These are phyloP conservation scores for Alloplasta piceator DNA, from an alignment of 2,888 invertebrate genomes.

Conservation along the genomic window DNA sequence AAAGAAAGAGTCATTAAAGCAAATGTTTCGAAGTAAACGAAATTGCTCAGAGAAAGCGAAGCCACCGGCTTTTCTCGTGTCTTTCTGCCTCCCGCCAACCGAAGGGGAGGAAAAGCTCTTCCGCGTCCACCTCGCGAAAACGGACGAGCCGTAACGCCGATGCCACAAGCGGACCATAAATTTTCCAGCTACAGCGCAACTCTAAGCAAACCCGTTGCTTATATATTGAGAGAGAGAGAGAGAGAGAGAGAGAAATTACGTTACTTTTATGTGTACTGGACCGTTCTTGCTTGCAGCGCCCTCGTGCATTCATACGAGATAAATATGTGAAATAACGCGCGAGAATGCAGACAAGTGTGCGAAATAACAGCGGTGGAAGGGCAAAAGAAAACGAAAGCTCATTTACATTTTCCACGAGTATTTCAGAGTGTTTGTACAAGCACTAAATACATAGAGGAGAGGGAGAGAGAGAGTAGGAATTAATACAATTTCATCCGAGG, in stretches of 20 bases:
- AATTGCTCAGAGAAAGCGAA: constrained; percentile 66
- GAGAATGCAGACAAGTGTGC: constrained; percentile 47
- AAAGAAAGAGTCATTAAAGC: constrained; percentile 68
- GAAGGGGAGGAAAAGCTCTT: constrained; percentile 47
- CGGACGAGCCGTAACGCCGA: constrained; percentile 66
- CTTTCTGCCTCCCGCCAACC: neutral
- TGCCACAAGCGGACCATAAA: constrained; percentile 73
- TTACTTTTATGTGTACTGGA: constrained; percentile 30
- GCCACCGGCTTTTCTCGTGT: constrained; percentile 25
- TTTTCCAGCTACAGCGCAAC: constrained; percentile 70
- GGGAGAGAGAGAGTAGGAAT: constrained; percentile 15
- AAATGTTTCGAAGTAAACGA: constrained; percentile 72
- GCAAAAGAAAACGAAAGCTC: constrained; percentile 53
- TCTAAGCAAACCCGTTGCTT: constrained; percentile 28
- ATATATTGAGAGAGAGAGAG: constrained; percentile 9
- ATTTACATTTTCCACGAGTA: constrained; percentile 74
- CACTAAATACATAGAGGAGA: neutral
- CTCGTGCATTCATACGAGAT: constrained; percentile 38
- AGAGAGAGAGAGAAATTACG: constrained; percentile 36
- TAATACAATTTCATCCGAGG: constrained; percentile 39
- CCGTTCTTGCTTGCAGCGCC: constrained; percentile 30
- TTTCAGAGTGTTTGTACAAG: constrained; percentile 28
- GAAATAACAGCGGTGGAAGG: constrained; percentile 18
- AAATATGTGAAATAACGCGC: constrained; percentile 46
- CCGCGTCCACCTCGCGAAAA: constrained; percentile 57